These are phyloP conservation scores for Dasypolia templi DNA, from an alignment of 2,888 invertebrate genomes.

Conservation along the genomic window DNA sequence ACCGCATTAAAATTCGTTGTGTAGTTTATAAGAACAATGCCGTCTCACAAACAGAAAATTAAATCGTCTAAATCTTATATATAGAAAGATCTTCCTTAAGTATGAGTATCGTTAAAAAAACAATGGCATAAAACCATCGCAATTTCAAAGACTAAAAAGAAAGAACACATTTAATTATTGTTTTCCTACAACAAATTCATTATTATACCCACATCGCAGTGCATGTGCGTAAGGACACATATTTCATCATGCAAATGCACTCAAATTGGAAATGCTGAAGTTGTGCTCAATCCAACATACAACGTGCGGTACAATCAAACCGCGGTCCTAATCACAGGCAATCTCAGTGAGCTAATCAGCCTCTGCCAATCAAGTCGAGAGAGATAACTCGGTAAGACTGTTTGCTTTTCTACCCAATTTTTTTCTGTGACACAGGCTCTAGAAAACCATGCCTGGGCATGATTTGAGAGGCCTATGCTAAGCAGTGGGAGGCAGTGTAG, in stretches of 20 bases:
- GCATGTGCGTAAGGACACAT: background rate
- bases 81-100: too few species aligned
- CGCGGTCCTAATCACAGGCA: background rate
- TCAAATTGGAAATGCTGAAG: background rate
- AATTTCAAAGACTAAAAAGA: background rate
- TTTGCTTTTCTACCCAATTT: too few species aligned
- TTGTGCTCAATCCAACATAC: background rate
- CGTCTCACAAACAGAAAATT: too few species aligned
- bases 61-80: too few species aligned
- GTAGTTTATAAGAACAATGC: too few species aligned
- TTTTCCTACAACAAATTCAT: background rate
- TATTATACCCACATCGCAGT: background rate
- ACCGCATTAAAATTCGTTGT: too few species aligned
- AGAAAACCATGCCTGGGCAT: too few species aligned
- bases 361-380: constrained; percentile 19
- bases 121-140: too few species aligned
- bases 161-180: background rate
- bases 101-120: background rate
- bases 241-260: background rate
- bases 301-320: constrained; percentile 16
- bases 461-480: too few species aligned
- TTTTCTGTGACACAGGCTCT: too few species aligned
- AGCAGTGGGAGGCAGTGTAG: too few species aligned
- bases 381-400: too few species aligned
- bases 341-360: constrained; percentile 22